Conservation (phyloP, 2,113 vertebrate species). For the Sceloporus undulatus region DNA sequence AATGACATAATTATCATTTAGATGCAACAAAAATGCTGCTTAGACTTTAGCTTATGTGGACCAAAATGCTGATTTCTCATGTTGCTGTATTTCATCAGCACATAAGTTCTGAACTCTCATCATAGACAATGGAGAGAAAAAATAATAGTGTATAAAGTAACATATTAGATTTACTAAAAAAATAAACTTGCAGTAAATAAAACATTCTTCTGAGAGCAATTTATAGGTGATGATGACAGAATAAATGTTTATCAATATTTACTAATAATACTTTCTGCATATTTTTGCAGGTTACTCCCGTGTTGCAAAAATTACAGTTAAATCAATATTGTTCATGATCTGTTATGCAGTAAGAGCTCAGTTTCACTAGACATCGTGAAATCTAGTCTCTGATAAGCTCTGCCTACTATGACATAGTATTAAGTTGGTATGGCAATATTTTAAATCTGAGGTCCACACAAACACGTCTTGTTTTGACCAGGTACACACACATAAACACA, state of each 20-base stretch:
- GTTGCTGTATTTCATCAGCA: neutral
- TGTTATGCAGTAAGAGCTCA: neutral
- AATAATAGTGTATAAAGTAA: neutral
- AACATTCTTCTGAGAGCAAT: neutral
- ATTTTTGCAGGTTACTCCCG: no score
- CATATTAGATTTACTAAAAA: neutral
- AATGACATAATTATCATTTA: neutral
- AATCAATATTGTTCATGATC: neutral
- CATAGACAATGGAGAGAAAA: neutral
- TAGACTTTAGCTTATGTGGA: neutral
- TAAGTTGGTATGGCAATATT: neutral
- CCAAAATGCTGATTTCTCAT: neutral
- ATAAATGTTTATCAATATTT: neutral
- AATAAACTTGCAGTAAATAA: neutral
- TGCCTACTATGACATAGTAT: neutral
- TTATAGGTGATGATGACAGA: neutral
- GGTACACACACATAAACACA: no score
- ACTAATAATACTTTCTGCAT: neutral
- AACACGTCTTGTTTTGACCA: neutral
- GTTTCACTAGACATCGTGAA: neutral
- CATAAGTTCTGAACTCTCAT: neutral
- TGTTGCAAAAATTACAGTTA: neutral
- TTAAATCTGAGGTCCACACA: neutral
- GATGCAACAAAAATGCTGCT: neutral
- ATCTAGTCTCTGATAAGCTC: neutral